Base-by-base conservation (phyloP, 2,888 invertebrate species). In the Nematopogon swammerdamellus region DNA sequence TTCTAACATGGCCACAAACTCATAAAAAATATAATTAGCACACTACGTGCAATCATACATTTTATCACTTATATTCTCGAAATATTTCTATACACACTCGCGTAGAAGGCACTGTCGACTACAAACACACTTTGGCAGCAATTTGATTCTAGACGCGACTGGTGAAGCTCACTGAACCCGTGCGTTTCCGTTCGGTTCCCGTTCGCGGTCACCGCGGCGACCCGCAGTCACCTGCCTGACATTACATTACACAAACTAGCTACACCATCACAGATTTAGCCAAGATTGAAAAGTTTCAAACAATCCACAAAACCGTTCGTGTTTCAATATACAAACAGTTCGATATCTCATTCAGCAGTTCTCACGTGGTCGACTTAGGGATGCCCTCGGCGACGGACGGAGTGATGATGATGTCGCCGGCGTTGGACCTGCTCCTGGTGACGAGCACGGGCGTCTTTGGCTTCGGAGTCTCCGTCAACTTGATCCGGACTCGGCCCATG, bases 361-460 rank as follows among this genome's bases (percentile, higher is more conserved):
- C 68, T 79, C 79, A 79, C 67, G 79, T 77, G 58, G 73, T 75
- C 51, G 76, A 68, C 57, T 75, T 75, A 54, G 66, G 68, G 50
- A 60, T 57, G 52, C 64, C 70, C 43, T 57, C 67, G 48, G 71
- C 71, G 50, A 62, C 70, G 50, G 84, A 70, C 47, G 84, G 83
- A 56, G 88, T 89, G 63, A 90, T 85, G 58, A 90, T 86, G 58
- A 88, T 87, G 55, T 87, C 88, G 56, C 90, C 91, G 54, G 88
- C 88, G 65, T 87, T 88, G 47, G 89, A 87, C 58, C 85, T 80
- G 71, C 85, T 86, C 67, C 90, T 85, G 60, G 87, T 90, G 61
- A 91, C 88, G 64, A 91, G 79, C 66, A 90, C 82, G 29, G 91
- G 91, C n/a, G 91, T 91, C 71, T 88, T 90, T 45, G 90, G 91